Conservation (phyloP, 1,140 invertebrate genomes). For the Spodoptera frugiperda region DNA sequence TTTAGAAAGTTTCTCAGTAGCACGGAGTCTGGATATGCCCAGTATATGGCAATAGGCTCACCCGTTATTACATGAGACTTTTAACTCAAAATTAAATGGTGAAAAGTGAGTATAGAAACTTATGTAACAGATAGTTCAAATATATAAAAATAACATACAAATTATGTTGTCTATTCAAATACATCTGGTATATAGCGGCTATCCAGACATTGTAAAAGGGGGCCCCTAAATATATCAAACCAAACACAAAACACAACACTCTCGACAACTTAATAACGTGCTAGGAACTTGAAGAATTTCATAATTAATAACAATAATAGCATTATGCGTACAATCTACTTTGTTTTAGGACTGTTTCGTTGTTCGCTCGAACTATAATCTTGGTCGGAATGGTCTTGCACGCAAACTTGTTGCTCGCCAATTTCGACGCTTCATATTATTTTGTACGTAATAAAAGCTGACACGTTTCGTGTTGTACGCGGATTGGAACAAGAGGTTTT, state of each 20-base stretch:
- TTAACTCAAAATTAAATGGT: no score
- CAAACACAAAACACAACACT: background rate
- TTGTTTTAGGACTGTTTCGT: conserved; percentile 67
- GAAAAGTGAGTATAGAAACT: no score
- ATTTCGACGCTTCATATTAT: conserved; percentile 42
- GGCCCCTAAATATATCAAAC: no score
- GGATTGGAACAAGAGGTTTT: background rate
- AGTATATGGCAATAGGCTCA: no score
- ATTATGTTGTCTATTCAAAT: no score
- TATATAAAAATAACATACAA: no score
- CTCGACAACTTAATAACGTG: conserved; percentile 1
- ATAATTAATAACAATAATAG: conserved; percentile 51
- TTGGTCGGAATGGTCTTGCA: conserved; percentile 61
- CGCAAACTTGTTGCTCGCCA: conserved; percentile 79
- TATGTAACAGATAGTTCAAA: no score
- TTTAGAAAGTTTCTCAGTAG: no score
- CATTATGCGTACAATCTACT: conserved; percentile 57
- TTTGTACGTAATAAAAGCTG: conserved; percentile 19
- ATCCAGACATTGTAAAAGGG: no score
- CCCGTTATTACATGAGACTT: no score
- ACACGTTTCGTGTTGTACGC: conserved; percentile 2
- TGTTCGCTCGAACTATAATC: conserved; percentile 76
- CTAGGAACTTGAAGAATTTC: conserved; percentile 44
- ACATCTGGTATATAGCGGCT: no score
- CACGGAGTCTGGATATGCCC: no score